phyloP scores from a whole-genome alignment of 1,140 invertebrate species.

The Asbolus verrucosus region DNA sequence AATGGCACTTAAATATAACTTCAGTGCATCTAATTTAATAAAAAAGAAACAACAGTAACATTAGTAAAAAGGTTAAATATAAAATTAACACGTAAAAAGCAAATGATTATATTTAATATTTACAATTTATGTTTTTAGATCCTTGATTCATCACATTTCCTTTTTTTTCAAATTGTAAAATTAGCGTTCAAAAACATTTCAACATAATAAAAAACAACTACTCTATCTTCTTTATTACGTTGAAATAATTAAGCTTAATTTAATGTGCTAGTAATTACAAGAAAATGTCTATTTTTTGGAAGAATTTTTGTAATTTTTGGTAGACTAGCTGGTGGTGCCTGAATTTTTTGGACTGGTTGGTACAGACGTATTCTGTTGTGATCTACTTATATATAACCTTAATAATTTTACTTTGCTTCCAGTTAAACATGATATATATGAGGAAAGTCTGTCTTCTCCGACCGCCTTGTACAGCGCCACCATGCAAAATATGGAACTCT shows the following conservation, averaged over 20 bases:
- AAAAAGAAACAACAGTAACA: constrained; percentile 31
- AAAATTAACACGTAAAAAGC: constrained; percentile 34
- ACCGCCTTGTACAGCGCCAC: constrained; percentile 89
- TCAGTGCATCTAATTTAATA: constrained; percentile 11
- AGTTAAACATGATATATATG: constrained; percentile 81
- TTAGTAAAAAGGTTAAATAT: constrained; percentile 31
- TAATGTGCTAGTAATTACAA: constrained; percentile 21
- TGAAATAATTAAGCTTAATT: constrained; percentile 28
- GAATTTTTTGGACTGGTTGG: constrained; percentile 57
- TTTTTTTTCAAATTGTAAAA: constrained; percentile 7
- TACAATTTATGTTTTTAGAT: constrained; percentile 15
- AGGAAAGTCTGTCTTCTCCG: constrained; percentile 84
- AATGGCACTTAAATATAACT: constrained; percentile 35
- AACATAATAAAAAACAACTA: constrained; percentile 5
- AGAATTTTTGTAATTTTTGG: constrained; percentile 8
- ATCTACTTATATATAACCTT: constrained; percentile 60
- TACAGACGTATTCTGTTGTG: constrained; percentile 54
- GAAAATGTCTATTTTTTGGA: constrained; percentile 23
- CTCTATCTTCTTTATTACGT: constrained; percentile 8
- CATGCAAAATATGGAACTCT: constrained; percentile 95
- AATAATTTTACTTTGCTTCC: constrained; percentile 78
- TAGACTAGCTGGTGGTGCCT: constrained; percentile 49
- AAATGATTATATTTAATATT: constrained; percentile 28
- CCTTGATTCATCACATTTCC: constrained; percentile 16
- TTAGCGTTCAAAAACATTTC: not conserved